These are phyloP conservation scores for Gracilinanus agilis DNA, from an alignment of 2,113 vertebrate species.

Conservation along the genomic window DNA sequence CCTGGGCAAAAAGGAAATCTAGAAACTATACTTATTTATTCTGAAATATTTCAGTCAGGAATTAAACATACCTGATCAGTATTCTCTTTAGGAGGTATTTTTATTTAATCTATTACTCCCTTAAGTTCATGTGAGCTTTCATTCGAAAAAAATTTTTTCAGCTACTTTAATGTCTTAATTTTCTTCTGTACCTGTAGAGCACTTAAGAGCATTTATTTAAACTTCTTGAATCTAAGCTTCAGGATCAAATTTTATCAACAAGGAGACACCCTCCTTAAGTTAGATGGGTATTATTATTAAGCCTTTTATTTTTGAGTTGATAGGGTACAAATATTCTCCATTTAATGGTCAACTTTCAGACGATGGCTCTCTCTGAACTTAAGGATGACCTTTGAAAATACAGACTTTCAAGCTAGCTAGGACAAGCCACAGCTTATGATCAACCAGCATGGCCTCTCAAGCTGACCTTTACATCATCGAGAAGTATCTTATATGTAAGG, in stretches of 20 bases:
- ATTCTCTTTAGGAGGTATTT: constrained; percentile 36
- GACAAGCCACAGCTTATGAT: not conserved
- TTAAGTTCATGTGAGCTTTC: constrained; percentile 8
- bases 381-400: not conserved
- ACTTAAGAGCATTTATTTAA: constrained; percentile 5
- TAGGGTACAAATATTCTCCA: not conserved
- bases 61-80: constrained; percentile 12
- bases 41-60: constrained; percentile 38
- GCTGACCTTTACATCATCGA: not conserved
- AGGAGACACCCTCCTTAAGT: not conserved
- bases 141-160: constrained; percentile 41
- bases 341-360: not conserved
- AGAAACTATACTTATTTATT: constrained; percentile 5
- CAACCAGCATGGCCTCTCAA: not conserved
- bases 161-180: constrained; percentile 39
- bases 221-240: not conserved
- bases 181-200: constrained; percentile 31
- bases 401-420: not conserved
- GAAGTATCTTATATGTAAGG: not conserved
- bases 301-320: not conserved
- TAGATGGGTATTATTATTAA: not conserved
- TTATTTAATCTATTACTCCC: constrained; percentile 48
- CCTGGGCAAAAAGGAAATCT: constrained; percentile 46
- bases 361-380: not conserved
- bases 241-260: not conserved